These are phyloP conservation scores for Andrena minutula DNA, from an alignment of 2,888 invertebrate species.

Conservation along the genomic window DNA sequence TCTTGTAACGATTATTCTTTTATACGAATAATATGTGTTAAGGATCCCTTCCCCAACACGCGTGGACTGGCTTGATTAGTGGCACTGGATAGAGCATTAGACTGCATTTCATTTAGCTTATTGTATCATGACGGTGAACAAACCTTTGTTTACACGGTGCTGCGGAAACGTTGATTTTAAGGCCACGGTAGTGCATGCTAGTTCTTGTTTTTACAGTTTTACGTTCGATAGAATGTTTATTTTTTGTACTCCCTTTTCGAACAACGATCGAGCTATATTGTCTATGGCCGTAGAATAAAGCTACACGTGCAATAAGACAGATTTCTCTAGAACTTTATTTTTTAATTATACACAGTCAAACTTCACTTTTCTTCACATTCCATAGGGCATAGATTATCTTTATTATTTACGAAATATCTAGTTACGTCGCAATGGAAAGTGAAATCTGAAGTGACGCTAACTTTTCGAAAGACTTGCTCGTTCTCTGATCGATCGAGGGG, in stretches of 20 bases:
- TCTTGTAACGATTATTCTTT: conserved; percentile 12
- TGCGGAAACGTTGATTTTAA: conserved; percentile 53
- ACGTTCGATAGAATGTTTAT: conserved; percentile 30
- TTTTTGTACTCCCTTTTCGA: conserved; percentile 23
- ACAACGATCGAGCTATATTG: conserved; percentile 22
- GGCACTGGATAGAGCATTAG: conserved; percentile 34
- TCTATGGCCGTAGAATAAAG: conserved; percentile 27
- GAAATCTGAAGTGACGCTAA: conserved; percentile 59
- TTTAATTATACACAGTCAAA: conserved; percentile 13
- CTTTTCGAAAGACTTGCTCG: background rate
- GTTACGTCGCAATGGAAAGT: conserved; percentile 6
- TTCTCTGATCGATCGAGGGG: background rate
- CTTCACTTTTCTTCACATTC: conserved; percentile 41
- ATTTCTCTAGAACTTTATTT: conserved; percentile 10
- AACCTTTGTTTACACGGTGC: conserved; percentile 56
- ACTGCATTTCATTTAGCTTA: conserved; percentile 60
- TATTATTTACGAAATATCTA: conserved; percentile 27
- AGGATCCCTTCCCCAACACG: conserved; percentile 13
- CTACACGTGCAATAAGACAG: conserved; percentile 22
- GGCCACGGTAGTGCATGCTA: conserved; percentile 67
- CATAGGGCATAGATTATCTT: conserved; percentile 37
- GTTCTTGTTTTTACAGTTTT: conserved; percentile 52
- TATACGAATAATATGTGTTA: conserved; percentile 26
- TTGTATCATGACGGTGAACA: conserved; percentile 38
- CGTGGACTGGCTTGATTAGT: conserved; percentile 38